Conservation (phyloP, 2,113 vertebrate species). For the Himantopus leucocephalus region DNA sequence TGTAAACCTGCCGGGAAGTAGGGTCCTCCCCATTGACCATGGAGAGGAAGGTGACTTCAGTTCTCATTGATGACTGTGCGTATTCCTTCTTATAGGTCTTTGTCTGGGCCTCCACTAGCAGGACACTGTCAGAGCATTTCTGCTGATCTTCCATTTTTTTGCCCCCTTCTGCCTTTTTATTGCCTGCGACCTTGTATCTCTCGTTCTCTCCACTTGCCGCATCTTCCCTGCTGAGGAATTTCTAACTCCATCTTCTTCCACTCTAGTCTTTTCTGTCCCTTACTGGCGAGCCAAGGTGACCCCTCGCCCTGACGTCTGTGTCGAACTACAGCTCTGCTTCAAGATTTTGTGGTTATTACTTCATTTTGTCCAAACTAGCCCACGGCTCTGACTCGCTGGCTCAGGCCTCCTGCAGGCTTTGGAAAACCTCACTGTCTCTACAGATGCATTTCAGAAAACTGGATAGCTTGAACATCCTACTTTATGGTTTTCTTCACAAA, state of each 20-base stretch:
- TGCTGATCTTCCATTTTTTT: background rate
- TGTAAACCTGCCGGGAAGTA: background rate
- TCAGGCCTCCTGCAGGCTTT: background rate
- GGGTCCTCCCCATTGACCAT: no score
- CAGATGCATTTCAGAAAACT: no score
- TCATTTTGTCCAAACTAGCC: background rate
- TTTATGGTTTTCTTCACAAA: background rate
- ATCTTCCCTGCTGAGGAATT: background rate
- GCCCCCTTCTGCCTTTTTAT: background rate
- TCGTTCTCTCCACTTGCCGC: background rate
- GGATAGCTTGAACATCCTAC: background rate
- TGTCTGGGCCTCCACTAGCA: background rate
- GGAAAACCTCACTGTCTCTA: background rate
- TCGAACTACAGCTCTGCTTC: background rate
- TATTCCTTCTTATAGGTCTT: background rate
- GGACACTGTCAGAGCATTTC: background rate
- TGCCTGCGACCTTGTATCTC: background rate
- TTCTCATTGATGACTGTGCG: fast-evolving
- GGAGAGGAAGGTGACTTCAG: background rate
- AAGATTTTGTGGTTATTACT: background rate
- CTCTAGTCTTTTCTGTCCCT: background rate
- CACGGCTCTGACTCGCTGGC: background rate
- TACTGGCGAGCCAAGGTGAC: background rate
- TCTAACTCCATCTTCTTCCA: background rate
- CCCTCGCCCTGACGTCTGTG: fast-evolving